These are phyloP conservation scores for Campylomormyrus numenius DNA, from an alignment of 2,113 vertebrate genomes.

Conservation along the genomic window DNA sequence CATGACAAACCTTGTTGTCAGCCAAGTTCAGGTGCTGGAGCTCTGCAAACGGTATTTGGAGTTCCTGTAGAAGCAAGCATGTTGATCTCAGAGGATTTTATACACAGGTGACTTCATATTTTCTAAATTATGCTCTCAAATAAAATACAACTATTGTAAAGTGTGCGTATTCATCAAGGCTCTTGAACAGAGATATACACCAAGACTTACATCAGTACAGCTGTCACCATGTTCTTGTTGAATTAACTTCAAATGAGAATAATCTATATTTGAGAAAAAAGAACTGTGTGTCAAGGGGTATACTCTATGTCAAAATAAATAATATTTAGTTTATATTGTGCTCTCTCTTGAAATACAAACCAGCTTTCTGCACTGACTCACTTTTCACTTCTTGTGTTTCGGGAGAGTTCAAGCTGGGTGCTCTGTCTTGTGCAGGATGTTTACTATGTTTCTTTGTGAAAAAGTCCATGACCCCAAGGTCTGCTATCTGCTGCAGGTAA, in stretches of 20 bases:
- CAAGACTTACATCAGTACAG: neutral
- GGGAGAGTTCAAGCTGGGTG: neutral
- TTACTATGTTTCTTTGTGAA: conserved; percentile 1
- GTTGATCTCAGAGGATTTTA: neutral
- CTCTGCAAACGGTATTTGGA: conserved; percentile 61
- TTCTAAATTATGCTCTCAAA: neutral
- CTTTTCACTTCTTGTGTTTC: neutral
- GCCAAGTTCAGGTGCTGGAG: conserved; percentile 70
- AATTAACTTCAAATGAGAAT: neutral
- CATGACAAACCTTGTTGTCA: conserved; percentile 66
- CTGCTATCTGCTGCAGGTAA: conserved; percentile 49
- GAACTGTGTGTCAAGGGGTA: neutral
- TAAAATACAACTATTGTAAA: neutral
- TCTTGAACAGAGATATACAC: neutral
- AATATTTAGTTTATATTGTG: neutral
- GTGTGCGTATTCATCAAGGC: neutral
- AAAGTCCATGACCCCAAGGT: conserved; percentile 9
- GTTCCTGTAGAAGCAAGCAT: conserved; percentile 9
- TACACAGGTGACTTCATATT: neutral
- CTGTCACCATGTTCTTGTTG: neutral
- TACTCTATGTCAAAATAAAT: neutral
- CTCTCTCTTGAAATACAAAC: conserved; percentile 7
- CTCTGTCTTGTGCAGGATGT: neutral
- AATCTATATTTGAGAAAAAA: conserved; percentile 8
- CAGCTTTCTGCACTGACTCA: neutral